phyloP scores from a whole-genome alignment of 2,797 vertebrate genomes.

The Lateolabrax maculatus region DNA sequence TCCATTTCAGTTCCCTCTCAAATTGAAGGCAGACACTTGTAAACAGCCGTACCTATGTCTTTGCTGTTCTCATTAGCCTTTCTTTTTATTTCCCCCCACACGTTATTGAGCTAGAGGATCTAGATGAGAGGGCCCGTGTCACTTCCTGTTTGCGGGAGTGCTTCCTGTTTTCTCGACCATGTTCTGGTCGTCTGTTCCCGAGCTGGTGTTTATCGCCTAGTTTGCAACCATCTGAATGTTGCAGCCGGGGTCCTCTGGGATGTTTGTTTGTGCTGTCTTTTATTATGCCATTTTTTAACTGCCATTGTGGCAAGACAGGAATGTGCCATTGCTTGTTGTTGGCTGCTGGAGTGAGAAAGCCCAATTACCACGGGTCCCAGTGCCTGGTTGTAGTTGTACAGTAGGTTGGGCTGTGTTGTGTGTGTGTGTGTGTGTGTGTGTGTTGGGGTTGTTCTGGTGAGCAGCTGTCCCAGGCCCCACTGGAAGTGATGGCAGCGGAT shows the following conservation, averaged over 20 bases:
- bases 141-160: constrained; percentile 75
- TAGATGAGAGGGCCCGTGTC: constrained; percentile 57
- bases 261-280: constrained; percentile 85
- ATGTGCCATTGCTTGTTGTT: constrained; percentile 82
- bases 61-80: constrained; percentile 82
- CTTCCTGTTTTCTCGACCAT: constrained; percentile 80
- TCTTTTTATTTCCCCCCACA: constrained; percentile 60
- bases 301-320: constrained; percentile 84
- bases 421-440: constrained; percentile 41
- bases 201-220: constrained; percentile 73
- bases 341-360: constrained; percentile 79
- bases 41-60: constrained; percentile 84
- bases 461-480: constrained; percentile 76
- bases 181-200: constrained; percentile 66
- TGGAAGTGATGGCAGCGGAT: constrained; percentile 72
- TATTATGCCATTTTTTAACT: constrained; percentile 78
- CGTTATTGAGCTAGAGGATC: constrained; percentile 52
- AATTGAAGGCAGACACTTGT: constrained; percentile 84
- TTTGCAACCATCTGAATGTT: constrained; percentile 71
- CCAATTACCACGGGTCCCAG: constrained; percentile 81
- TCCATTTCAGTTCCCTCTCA: constrained; percentile 81
- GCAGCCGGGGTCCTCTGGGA: constrained; percentile 72
- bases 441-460: constrained; percentile 75
- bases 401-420: constrained; percentile 29
- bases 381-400: constrained; percentile 67